Evolutionary conservation across 2,888 invertebrate species (phyloP).

Genomic region (Psococerastis gibbosa): DNA sequence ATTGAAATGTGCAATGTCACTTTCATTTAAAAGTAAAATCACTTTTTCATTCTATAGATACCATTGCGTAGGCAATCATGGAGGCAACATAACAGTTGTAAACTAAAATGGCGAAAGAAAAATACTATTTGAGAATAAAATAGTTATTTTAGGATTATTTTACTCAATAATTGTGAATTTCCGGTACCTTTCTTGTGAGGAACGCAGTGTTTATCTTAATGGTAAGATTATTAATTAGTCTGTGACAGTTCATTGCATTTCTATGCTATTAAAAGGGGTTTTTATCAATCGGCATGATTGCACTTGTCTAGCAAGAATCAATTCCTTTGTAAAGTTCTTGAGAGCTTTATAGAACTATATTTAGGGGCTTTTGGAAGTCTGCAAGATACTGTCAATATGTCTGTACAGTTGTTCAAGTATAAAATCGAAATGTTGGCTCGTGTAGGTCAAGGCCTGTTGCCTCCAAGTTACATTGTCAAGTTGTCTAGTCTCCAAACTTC

Average conservation of each 20-base stretch:
- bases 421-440: neutral
- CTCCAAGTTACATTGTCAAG: slow-evolving; percentile 8
- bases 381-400: neutral
- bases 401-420: neutral
- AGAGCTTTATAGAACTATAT: too few species aligned
- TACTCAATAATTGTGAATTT: too few species aligned
- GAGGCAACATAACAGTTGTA: neutral
- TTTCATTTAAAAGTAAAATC: too few species aligned
- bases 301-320: neutral
- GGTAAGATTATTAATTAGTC: too few species aligned
- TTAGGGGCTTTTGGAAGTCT: too few species aligned
- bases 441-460: slow-evolving; percentile 9
- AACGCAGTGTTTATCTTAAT: too few species aligned
- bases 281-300: slow-evolving; percentile 1
- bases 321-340: too few species aligned
- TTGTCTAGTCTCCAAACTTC: slow-evolving; percentile 4
- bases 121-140: neutral
- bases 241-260: too few species aligned
- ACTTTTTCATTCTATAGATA: too few species aligned
- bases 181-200: too few species aligned
- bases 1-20: too few species aligned
- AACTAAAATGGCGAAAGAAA: neutral
- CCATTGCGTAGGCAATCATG: too few species aligned
- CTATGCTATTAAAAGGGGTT: neutral
- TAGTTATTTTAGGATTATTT: neutral